Base-by-base conservation (phyloP, 1,140 invertebrate genomes). In the Drosophila kepulauana region DNA sequence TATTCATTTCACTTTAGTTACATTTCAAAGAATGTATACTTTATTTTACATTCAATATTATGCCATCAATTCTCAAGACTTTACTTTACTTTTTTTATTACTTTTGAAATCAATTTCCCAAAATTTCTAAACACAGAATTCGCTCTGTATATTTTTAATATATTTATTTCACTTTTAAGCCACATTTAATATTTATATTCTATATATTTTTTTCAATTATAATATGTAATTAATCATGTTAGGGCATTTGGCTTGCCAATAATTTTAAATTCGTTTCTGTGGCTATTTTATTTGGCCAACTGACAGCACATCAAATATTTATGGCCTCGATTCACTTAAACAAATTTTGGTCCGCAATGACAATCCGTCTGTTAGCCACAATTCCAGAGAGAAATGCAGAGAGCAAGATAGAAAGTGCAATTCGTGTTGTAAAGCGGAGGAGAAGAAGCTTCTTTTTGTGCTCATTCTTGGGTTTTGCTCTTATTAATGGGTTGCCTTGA, bases 261-360 rank as follows among this genome's bases (percentile, higher is more conserved):
- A 62, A 28, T 54, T 62, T 62, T 35, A 33, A 35, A 51, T 38
- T 33, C 20, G 20, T 62, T 35, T 62, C 13, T 43, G 15, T 46
- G 28, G 41, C 51, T 16, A 30, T 69, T 62, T 46, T 46, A 61
- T 54, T 61, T 54, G 38, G 4, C 10, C 7, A 20, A 61, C 15
- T 15, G n/a, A 25, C 46, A n/a, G 56, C 10, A 16, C 25, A 43
- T 54, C 1, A 69, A 62, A 54, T n/a, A 70, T 70, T 45, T 70
- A 54, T 35, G 20, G 38, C 25, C 4, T 20, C n/a, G n/a, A 13
- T 43, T 43, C 15, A 52, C 59, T 69, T 15, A 49, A 8, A 8
- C 58, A 35, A 62, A 11, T 62, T 49, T 49, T 11, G 11, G 13
- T 45, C 13, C 10, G 4, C 7, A 48, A 16, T 8, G 43, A 13